Evolutionary conservation across 2,797 vertebrate species (phyloP), one percentile per base, ranked within the genome.

Genomic region (Pseudocheirus occidentalis): DNA sequence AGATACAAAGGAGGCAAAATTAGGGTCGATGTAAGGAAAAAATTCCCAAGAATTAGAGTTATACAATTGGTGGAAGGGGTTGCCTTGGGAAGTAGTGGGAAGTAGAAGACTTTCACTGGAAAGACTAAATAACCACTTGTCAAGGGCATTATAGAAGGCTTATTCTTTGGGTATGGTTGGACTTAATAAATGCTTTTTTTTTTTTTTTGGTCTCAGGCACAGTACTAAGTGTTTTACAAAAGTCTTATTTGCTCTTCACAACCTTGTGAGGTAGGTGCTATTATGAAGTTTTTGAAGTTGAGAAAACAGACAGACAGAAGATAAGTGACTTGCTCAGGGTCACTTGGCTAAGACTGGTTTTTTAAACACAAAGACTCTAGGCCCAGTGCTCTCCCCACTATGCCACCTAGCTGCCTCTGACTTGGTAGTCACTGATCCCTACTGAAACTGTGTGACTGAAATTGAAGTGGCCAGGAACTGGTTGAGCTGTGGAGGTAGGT

Each of bases 401-500:
- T 0, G 2, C 6, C n/a, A 73, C 18, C 2, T 46, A 81, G 40
- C 12, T 10, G 73, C 40, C 21, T 46, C 73, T 27, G 40, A 81
- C n/a, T 46, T 81, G 73, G 18, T 27, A 46, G n/a, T 40, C 62
- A 73, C n/a, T 40, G 5, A 40, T 73, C 21, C 40, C 14, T 92
- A 95, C 96, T 66, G 31, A 90, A 92, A 66, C n/a, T 93, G 50
- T 50, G 28, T 66, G 55, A 53, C 18, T 24, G 13, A 94, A 16
- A n/a, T n/a, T n/a, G n/a, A n/a, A n/a, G n/a, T n/a, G n/a, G n/a
- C n/a, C n/a, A n/a, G n/a, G n/a, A n/a, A n/a, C n/a, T n/a, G n/a
- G n/a, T n/a, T n/a, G n/a, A n/a, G n/a, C n/a, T n/a, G n/a, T n/a
- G n/a, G n/a, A n/a, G n/a, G n/a, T n/a, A n/a, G n/a, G n/a, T n/a